Percentiles rank a stretch among this genome's conserved stretches.
Evolutionary conservation across 2,797 vertebrate species (phyloP).

Genomic region (Cynopterus sphinx): DNA sequence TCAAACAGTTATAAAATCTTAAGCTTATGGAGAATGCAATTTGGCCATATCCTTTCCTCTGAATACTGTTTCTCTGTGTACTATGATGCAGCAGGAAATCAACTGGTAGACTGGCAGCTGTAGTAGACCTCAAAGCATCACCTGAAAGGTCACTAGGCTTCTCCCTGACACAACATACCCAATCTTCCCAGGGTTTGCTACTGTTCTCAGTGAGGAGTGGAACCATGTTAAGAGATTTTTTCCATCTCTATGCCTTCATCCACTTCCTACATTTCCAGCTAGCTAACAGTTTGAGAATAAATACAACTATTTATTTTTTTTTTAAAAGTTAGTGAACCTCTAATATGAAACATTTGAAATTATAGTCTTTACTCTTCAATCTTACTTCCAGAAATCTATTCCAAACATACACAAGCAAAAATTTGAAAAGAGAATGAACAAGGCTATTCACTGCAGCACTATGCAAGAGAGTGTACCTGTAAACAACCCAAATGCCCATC

Average conservation of each 20-base stretch:
- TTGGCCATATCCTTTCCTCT: neutral
- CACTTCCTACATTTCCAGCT: neutral
- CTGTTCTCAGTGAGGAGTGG: neutral
- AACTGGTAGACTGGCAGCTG: neutral
- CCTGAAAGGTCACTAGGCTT: neutral
- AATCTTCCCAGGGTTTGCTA: neutral
- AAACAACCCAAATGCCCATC: neutral
- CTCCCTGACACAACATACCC: neutral
- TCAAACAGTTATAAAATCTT: neutral
- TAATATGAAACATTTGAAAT: neutral
- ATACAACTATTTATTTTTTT: neutral
- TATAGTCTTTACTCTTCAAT: neutral
- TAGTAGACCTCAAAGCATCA: neutral
- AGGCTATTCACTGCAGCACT: neutral
- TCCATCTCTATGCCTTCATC: neutral
- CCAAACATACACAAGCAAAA: neutral
- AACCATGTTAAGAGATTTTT: neutral
- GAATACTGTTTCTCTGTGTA: neutral
- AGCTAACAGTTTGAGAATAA: slow-evolving; percentile 10
- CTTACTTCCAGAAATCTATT: slow-evolving; percentile 1
- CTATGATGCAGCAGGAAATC: neutral
- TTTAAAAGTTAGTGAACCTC: neutral
- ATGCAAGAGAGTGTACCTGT: neutral
- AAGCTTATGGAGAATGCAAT: neutral
- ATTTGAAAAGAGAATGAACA: neutral